Conservation (phyloP, 1,140 invertebrate genomes). For the Tetraneura akinire region DNA sequence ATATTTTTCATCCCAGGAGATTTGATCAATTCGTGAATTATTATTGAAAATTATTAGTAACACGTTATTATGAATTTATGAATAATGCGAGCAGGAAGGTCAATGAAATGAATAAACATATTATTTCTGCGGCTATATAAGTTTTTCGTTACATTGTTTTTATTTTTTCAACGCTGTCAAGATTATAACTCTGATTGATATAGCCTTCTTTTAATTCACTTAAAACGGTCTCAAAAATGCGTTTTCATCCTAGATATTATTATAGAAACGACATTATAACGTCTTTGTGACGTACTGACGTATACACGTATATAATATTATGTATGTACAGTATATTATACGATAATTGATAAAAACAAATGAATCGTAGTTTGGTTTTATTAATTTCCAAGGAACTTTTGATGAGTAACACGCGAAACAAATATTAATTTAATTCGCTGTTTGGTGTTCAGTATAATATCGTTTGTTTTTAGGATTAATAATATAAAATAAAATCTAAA, state of each 20-base stretch:
- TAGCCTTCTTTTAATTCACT: conserved; percentile 44
- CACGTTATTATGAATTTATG: no score
- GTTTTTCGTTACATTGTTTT: conserved; percentile 29
- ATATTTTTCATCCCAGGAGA: neutral
- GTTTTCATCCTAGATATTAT: conserved; percentile 22
- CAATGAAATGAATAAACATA: conserved; percentile 2
- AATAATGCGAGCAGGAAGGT: conserved; percentile 8
- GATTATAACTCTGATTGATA: conserved; percentile 48
- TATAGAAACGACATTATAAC: neutral
- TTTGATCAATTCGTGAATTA: conserved; percentile 4
- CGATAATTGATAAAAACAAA: conserved; percentile 23
- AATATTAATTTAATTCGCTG: neutral
- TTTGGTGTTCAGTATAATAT: neutral
- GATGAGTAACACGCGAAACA: neutral
- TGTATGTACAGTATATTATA: no score
- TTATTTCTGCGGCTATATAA: neutral
- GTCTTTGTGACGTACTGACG: neutral
- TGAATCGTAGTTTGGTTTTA: conserved; percentile 26
- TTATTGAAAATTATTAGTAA: neutral
- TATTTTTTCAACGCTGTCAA: neutral
- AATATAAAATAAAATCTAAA: no score
- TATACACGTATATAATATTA: neutral
- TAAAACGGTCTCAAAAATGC: neutral
- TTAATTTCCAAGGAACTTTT: conserved; percentile 41
- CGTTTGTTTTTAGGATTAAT: neutral